Percentiles rank a stretch among this genome's conserved stretches.
Conservation (phyloP, 2,113 vertebrate genomes). For the Thomomys bottae region DNA sequence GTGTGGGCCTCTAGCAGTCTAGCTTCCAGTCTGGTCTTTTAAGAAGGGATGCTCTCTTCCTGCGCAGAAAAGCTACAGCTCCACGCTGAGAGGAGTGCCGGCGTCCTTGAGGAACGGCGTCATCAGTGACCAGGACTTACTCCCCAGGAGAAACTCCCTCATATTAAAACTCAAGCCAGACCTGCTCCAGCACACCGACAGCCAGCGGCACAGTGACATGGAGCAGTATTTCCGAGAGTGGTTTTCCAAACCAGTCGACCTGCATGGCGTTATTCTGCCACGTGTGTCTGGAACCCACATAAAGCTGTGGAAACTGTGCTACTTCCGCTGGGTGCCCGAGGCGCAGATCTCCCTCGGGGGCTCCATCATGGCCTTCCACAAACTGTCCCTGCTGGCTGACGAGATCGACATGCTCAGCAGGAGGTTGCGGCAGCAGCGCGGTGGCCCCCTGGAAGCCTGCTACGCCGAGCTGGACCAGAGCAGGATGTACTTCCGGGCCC, state of each 20-base stretch:
- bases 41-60: not conserved
- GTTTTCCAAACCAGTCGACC: constrained; percentile 90
- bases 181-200: constrained; percentile 80
- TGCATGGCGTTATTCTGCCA: constrained; percentile 92
- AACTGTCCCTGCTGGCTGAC: constrained; percentile 91
- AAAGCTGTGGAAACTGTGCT: constrained; percentile 96
- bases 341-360: constrained; percentile 93
- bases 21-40: not conserved
- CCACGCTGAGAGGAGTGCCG: constrained; percentile 88
- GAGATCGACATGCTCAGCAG: constrained; percentile 92
- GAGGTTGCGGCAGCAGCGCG: constrained; percentile 88
- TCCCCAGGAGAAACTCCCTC: constrained; percentile 91
- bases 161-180: constrained; percentile 88
- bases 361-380: constrained; percentile 90
- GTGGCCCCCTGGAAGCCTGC: constrained; percentile 78
- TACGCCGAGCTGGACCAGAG: constrained; percentile 84
- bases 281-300: constrained; percentile 89
- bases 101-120: constrained; percentile 90
- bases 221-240: constrained; percentile 92
- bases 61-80: constrained; percentile 93
- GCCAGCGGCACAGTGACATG: constrained; percentile 81
- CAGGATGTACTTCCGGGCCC: constrained; percentile 93
- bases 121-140: constrained; percentile 84
- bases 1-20: too few relatives aligned
- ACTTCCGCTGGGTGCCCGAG: constrained; percentile 97